Percentiles rank a stretch among this genome's conserved stretches.
These are phyloP conservation scores for Anagrus nilaparvatae DNA, from an alignment of 1,140 invertebrate genomes.

Conservation along the genomic window DNA sequence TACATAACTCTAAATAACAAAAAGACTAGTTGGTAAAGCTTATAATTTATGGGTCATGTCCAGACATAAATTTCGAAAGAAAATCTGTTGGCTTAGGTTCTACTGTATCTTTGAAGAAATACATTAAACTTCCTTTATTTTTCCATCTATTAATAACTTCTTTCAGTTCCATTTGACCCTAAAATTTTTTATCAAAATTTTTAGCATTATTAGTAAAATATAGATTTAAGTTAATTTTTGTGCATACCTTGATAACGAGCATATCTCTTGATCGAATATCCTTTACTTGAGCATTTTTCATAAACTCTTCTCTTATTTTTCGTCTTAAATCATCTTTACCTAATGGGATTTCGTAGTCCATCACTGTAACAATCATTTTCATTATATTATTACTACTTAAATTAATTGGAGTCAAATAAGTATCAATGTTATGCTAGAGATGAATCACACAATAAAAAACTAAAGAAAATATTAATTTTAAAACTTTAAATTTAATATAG, in stretches of 20 bases:
- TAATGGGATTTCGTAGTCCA: conserved; percentile 69
- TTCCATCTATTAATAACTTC: conserved; percentile 82
- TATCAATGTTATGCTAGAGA: background rate
- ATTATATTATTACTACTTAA: too few species aligned
- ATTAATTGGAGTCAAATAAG: background rate
- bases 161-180: conserved; percentile 92
- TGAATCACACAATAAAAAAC: conserved; percentile 10
- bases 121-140: conserved; percentile 76
- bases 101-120: conserved; percentile 73
- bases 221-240: background rate
- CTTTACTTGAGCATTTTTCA: conserved; percentile 60
- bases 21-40: background rate
- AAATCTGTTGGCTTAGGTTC: conserved; percentile 84
- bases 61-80: conserved; percentile 78
- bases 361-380: conserved; percentile 53
- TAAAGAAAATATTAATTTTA: background rate
- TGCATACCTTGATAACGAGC: conserved; percentile 75
- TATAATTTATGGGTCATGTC: conserved; percentile 44
- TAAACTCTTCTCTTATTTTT: conserved; percentile 75
- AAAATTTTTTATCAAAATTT: conserved; percentile 27
- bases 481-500: background rate
- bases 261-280: conserved; percentile 85
- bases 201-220: background rate
- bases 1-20: background rate
- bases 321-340: conserved; percentile 51